Evolutionary conservation across 2,888 invertebrate genomes (phyloP).

Genomic region (Temnothorax rugatulus): DNA sequence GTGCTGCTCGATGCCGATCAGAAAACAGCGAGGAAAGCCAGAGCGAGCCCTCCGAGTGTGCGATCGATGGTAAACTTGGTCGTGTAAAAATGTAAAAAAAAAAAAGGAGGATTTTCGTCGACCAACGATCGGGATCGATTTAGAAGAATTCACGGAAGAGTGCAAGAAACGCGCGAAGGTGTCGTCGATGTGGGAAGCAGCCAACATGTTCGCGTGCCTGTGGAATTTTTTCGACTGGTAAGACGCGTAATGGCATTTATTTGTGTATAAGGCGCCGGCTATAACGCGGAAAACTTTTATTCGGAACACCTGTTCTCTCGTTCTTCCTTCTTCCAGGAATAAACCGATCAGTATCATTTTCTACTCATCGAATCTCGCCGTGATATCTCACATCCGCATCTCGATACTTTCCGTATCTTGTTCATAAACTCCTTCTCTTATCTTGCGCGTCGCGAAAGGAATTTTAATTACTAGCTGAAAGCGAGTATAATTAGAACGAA

Average conservation of each 20-base stretch:
- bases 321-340: background rate
- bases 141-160: conserved; percentile 11
- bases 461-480: conserved; percentile 15
- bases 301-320: background rate
- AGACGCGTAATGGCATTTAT: conserved; percentile 76
- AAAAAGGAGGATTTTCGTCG: background rate
- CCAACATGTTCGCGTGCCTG: conserved; percentile 89
- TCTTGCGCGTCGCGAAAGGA: background rate
- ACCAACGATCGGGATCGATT: background rate
- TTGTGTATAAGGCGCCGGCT: background rate
- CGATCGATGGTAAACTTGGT: background rate
- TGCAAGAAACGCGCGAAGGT: conserved; percentile 37
- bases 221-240: conserved; percentile 89
- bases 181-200: conserved; percentile 61
- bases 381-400: background rate
- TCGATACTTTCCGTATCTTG: background rate
- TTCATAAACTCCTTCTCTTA: background rate
- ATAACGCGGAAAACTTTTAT: background rate
- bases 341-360: background rate
- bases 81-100: conserved; percentile 28
- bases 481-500: background rate
- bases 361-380: background rate
- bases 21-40: conserved; percentile 3
- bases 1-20: background rate
- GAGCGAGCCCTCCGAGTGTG: background rate